Base-by-base conservation (phyloP, 2,113 vertebrate species). In the Accipiter cooperii region DNA sequence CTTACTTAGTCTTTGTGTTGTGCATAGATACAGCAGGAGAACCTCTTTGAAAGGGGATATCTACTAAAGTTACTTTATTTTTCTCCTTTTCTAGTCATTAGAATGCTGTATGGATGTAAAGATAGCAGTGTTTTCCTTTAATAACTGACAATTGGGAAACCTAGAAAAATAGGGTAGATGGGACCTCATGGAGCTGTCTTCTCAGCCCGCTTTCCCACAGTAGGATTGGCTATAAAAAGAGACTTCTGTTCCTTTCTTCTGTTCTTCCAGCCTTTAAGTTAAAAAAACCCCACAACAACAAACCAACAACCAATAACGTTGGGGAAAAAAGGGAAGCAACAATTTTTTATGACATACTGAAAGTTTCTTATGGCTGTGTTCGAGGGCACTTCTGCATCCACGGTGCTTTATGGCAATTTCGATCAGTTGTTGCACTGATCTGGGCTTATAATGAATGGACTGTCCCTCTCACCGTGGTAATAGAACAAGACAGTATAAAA, bases 401-500 rank as follows among this genome's bases (percentile, higher is more conserved):
- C 0, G 0, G 64, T 64, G 89, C 84, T 97, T 95, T 87, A 84
- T 71, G 69, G 77, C 51, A 28, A 36, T 90, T 94, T 83, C 16
- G 52, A 76, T 95, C 46, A 89, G 90, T 66, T 79, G 18, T 55
- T 96, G 95, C 87, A 58, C 86, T 65, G 83, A 93, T 93, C 84
- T 89, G 95, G 38, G 91, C 77, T 91, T 54, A 38, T 87, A 96
- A 96, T 97, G 96, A 97, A 97, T 97, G 96, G 90, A 89, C 79
- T 81, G 89, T 96, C 95, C 84, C 94, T 96, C 92, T 94, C 13
- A 5, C 85, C 11, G 2, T 74, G 89, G 89, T 96, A 97, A 97
- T 92, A 95, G 94, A 97, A 95, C 95, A 96, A 77, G 96, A 97
- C 96, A 96, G 86, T 58, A 89, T 74, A 92, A 97, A 97, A 97